Base-by-base conservation (phyloP, 1,140 invertebrate genomes). In the Nymphalis io region DNA sequence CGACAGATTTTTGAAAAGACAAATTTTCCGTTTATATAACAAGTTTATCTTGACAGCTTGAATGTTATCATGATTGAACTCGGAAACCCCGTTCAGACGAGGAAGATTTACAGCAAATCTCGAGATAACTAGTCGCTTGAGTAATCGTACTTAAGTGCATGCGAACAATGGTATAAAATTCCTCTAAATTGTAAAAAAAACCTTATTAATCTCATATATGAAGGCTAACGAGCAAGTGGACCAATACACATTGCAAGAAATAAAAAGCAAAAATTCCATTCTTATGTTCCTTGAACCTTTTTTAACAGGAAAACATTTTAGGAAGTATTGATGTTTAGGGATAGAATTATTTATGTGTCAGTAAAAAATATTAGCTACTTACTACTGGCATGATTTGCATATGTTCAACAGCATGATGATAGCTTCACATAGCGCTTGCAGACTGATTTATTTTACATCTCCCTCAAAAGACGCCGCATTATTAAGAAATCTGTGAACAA, bases 361-460 rank as follows among this genome's bases (percentile, higher is more conserved):
- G n/a, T n/a, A n/a, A n/a, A n/a, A n/a, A n/a, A n/a, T n/a, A n/a
- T n/a, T n/a, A n/a, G n/a, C n/a, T 74, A 85, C 84, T 88, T 64
- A 88, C 84, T 88, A 88, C 73, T 88, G 86, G 73, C 86, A 88
- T 69, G 84, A 84, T 70, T 88, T 88, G 75, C 86, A 88, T 27
- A 88, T 61, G 46, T 71, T 83, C 21, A 88, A 73, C 68, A 88
- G 55, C 86, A 88, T 88, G 61, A 75, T 84, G 67, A 55, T 53
- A 18, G 44, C 67, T 70, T 87, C 74, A 80, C 82, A 84, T 84
- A 70, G 63, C 72, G 81, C 10, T 18, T n/a, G 44, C n/a, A 46
- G 15, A 4, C 12, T 11, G 6, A 27, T 3, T 55, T n/a, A 15
- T 21, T 8, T 55, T 21, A 27, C 60, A 48, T 46, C 44, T 61